Evolutionary conservation across 2,113 vertebrate genomes (phyloP).

Genomic region (Actinemys pallida): DNA sequence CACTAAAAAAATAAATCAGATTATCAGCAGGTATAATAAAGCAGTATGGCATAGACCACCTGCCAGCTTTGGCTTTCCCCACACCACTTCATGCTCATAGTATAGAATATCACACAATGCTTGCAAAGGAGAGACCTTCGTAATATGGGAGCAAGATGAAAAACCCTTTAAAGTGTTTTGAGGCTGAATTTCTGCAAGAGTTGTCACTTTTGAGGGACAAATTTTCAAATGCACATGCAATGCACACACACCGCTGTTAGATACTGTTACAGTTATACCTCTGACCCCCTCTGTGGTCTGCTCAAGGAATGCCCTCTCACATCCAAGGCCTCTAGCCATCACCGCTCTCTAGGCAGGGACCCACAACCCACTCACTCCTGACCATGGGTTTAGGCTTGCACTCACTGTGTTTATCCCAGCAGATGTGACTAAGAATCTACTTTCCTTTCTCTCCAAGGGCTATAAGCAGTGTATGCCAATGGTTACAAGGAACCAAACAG

Average conservation of each 20-base stretch:
- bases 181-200: background rate
- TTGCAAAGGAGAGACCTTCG: background rate
- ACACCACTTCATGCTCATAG: background rate
- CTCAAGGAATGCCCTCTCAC: background rate
- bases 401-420: background rate
- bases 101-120: fast-evolving
- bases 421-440: background rate
- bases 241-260: fast-evolving
- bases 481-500: background rate
- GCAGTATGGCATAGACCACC: background rate
- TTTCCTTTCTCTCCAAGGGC: background rate
- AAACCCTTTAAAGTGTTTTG: background rate
- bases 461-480: background rate
- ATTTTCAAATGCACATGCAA: background rate
- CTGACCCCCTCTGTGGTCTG: background rate
- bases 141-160: background rate
- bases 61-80: background rate
- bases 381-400: background rate
- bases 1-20: background rate
- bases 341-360: background rate
- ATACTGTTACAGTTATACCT: background rate
- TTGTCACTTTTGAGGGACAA: background rate
- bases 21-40: background rate
- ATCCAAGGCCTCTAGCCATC: background rate
- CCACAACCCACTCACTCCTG: background rate